A percentile compares a stretch with the other conserved stretches of the same genome.
These are phyloP conservation scores for Ceratitis capitata DNA, from an alignment of 1,140 invertebrate genomes.

Conservation along the genomic window DNA sequence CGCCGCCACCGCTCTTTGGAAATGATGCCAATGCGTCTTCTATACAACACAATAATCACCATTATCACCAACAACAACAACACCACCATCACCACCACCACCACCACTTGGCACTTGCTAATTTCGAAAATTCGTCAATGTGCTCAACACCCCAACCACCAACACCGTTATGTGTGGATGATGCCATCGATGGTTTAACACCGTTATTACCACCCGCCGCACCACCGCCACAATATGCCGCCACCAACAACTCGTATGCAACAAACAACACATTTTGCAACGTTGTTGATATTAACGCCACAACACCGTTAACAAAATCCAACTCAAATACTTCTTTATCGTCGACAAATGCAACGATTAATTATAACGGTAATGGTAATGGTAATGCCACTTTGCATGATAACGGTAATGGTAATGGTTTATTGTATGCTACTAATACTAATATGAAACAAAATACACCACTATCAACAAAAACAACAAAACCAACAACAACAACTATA, in stretches of 20 bases:
- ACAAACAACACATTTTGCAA: slow-evolving; percentile 1
- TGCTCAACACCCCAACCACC: neutral
- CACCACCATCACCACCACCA: neutral
- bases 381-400: neutral
- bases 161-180: slow-evolving; percentile 27
- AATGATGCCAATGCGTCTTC: slow-evolving; percentile 52
- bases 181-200: slow-evolving; percentile 29
- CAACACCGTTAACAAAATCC: slow-evolving; percentile 27
- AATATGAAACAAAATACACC: neutral
- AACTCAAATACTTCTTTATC: neutral
- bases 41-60: slow-evolving; percentile 42
- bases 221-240: neutral
- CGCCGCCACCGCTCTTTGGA: slow-evolving; percentile 54
- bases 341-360: neutral
- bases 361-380: slow-evolving; percentile 26
- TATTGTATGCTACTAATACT: neutral
- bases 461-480: slow-evolving; percentile 16
- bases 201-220: neutral
- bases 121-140: neutral
- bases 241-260: slow-evolving; percentile 30
- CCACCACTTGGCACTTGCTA: slow-evolving; percentile 27
- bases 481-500: slow-evolving; percentile 27
- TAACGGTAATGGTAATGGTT: slow-evolving; percentile 11
- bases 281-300: neutral
- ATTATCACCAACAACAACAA: slow-evolving; percentile 37